Base-by-base conservation (phyloP, 2,797 vertebrate genomes). In the Rhyacichthys aspro region DNA sequence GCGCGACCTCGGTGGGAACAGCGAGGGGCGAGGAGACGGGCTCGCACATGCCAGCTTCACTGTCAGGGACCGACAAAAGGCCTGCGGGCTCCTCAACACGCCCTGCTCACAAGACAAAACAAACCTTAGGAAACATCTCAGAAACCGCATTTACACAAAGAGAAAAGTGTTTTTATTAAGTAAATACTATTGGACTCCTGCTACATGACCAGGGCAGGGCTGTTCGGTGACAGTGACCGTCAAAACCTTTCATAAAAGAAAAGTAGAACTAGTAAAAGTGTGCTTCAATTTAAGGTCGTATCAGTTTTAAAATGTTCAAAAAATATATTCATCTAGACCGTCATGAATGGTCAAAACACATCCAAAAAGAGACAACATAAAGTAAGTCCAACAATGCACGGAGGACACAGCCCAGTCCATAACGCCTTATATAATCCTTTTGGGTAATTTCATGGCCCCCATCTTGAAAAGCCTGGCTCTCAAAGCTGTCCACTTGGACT, bases 381-480 rank as follows among this genome's bases (percentile, higher is more conserved):
- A 71, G 43, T 49, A 49, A 67, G 37, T 14, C 38, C 52, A 34
- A 84, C 77, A 86, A 83, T 70, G 63, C 65, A 77, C 58, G 54
- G 68, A 78, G 72, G 45, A 72, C 62, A 66, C 70, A 58, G 75
- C 74, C 79, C 79, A 88, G 90, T 85, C 77, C 80, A 86, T 89
- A 88, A 88, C 76, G 86, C 73, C 78, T 93, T 91, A 84, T 72
- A 90, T 91, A 93, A 94, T 93, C 90, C 69, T 0, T 86, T 91
- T 92, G 83, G 83, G 82, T 86, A 81, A 93, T 89, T 92, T 90
- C 70, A 92, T 67, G 80, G 82, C 79, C 72, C 90, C 83, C 70
- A 84, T 89, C 83, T 85, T 91, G 87, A 86, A 90, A 91, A 88
- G 86, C 82, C 54, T 9, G 10, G 16, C 64, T 58, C 74, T 81